phyloP scores from a whole-genome alignment of 2,797 vertebrate genomes.

The Neoniphon sammara region DNA sequence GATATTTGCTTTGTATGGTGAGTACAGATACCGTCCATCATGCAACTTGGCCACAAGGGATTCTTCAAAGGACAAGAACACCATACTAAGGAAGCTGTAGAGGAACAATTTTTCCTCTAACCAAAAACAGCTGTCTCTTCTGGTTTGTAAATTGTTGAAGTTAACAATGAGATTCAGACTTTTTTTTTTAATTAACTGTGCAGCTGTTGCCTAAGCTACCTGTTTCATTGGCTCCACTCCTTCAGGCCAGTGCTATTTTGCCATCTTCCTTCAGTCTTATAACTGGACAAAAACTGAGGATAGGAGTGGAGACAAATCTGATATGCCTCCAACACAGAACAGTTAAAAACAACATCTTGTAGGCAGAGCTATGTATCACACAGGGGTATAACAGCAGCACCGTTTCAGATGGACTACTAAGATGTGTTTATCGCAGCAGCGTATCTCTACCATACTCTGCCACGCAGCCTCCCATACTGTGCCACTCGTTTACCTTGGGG shows the following conservation, averaged over 20 bases:
- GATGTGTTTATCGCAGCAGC: slow-evolving; percentile 32
- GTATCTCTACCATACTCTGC: slow-evolving; percentile 21
- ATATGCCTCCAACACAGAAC: neutral
- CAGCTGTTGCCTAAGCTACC: slow-evolving; percentile 10
- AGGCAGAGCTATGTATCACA: neutral
- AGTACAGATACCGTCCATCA: neutral
- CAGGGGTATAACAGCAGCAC: neutral
- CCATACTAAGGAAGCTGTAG: no score
- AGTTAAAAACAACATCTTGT: neutral
- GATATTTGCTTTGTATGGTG: neutral
- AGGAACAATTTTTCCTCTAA: neutral
- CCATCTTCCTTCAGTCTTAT: slow-evolving; percentile 7
- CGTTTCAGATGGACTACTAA: slow-evolving; percentile 28
- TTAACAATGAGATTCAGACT: slow-evolving; percentile 6
- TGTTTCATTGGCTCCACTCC: slow-evolving; percentile 14
- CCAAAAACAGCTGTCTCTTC: neutral
- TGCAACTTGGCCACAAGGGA: slow-evolving; percentile 2
- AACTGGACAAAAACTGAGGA: neutral
- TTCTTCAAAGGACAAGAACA: neutral
- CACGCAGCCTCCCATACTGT: slow-evolving; percentile 19
- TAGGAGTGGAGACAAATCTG: neutral
- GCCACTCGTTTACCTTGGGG: slow-evolving; percentile 35
- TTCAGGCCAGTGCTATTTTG: neutral
- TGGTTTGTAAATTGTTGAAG: no score
- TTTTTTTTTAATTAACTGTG: slow-evolving; percentile 21